Conservation (phyloP, 2,113 vertebrate genomes). For the Lepisosteus oculatus region DNA sequence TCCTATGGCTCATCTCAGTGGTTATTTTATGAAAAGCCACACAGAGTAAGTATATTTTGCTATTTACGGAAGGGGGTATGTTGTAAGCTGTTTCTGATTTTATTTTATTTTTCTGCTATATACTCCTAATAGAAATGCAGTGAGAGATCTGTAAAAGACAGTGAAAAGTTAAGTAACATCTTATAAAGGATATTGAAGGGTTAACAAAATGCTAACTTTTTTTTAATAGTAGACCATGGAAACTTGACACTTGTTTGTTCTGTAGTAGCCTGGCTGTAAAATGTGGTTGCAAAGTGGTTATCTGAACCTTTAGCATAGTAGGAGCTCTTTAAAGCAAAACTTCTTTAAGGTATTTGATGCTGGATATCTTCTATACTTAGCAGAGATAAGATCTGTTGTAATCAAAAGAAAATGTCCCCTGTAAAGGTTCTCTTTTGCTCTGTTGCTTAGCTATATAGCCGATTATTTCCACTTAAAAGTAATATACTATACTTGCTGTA, state of each 20-base stretch:
- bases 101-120: neutral
- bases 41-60: neutral
- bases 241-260: conserved; percentile 18
- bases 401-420: neutral
- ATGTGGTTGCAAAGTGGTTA: conserved; percentile 13
- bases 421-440: neutral
- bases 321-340: conserved; percentile 1
- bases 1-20: neutral
- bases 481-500: neutral
- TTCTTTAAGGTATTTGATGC: conserved; percentile 12
- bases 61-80: neutral
- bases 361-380: neutral
- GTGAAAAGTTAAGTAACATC: neutral
- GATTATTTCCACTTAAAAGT: neutral
- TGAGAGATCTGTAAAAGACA: too few species aligned
- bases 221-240: conserved; percentile 9
- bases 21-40: neutral
- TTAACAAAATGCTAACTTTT: conserved; percentile 18
- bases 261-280: conserved; percentile 7
- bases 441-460: neutral
- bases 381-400: conserved; percentile 2
- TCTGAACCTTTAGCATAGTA: neutral
- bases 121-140: too few species aligned
- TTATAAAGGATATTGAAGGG: neutral
- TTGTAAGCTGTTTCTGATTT: neutral